These are phyloP conservation scores for Anthoptus insignis DNA, from an alignment of 2,888 invertebrate species.

Conservation along the genomic window DNA sequence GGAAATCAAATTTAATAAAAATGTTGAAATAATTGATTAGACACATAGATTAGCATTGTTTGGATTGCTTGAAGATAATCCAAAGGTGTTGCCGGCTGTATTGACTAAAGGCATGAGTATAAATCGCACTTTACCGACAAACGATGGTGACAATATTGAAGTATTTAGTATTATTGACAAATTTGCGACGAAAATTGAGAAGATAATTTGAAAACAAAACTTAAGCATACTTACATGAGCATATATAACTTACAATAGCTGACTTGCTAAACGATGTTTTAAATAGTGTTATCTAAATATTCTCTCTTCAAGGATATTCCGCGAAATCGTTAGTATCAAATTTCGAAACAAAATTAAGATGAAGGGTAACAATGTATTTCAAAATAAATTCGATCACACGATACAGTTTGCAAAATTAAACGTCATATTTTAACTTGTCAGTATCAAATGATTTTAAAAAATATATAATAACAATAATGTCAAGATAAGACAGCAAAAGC, in stretches of 20 bases:
- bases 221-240: neutral
- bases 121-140: slow-evolving; percentile 30
- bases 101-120: slow-evolving; percentile 23
- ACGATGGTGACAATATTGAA: slow-evolving; percentile 36
- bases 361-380: neutral
- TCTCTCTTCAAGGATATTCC: neutral
- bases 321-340: neutral
- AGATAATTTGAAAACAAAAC: slow-evolving; percentile 8
- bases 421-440: too few species aligned
- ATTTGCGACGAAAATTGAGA: slow-evolving; percentile 26
- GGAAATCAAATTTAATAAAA: slow-evolving; percentile 26
- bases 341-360: neutral
- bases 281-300: neutral
- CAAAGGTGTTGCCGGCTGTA: slow-evolving; percentile 17
- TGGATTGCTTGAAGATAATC: slow-evolving; percentile 14
- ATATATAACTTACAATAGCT: slow-evolving; percentile 1
- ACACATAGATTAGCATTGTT: slow-evolving; percentile 24
- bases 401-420: neutral
- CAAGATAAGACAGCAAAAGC: too few species aligned
- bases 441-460: too few species aligned
- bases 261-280: slow-evolving; percentile 9
- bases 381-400: neutral
- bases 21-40: slow-evolving; percentile 42
- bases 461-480: too few species aligned
- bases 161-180: slow-evolving; percentile 34